Base-by-base conservation (phyloP, 2,888 invertebrate species). In the Entomobrya proxima region DNA sequence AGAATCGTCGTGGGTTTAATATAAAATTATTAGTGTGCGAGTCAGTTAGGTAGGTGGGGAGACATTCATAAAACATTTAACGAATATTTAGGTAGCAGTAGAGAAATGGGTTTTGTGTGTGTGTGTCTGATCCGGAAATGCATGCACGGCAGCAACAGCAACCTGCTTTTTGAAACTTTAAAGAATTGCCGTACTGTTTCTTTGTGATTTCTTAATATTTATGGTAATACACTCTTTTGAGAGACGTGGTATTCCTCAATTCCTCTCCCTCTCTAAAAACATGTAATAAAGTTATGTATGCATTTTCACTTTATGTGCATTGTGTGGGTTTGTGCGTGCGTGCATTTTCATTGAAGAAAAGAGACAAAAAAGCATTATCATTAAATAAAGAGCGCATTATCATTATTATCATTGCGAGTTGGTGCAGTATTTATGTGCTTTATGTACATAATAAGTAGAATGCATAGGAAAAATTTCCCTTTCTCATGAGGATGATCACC, bases 301-400 rank as follows among this genome's bases (percentile, higher is more conserved):
- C 64, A 35, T 64, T 64, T 64, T 64, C 64, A 35, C 64, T 64
- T 64, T 64, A 18, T 64, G 35, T 64, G 15, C 6, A 55, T 35
- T 35, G 18, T 61, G 40, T 18, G 61, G 35, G 21, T 44, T 67
- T 30, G 15, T 67, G 67, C 21, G 40, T 64, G 64, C 37, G 64
- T 64, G 64, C 37, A 40, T 67, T 64, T n/a, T 64, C 50, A 67
- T 64, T 77, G 27, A 64, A 52, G 64, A 30, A 69, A n/a, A n/a
- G n/a, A n/a, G 81, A 58, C 78, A 67, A 50, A 58, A 78, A 61
- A 21, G 18, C 64, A 67, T 67, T 40, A 69, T 79, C 77, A 61
- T 77, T 77, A 77, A 77, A 44, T 77, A 61, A 64, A 67, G 78
- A 67, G 67, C 52, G 67, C 40, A 67, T 37, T 67, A 3, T 24